A percentile compares a stretch with the other conserved stretches of the same genome.
Conservation (phyloP, 2,888 invertebrate genomes). For the Diloba caeruleocephala region DNA sequence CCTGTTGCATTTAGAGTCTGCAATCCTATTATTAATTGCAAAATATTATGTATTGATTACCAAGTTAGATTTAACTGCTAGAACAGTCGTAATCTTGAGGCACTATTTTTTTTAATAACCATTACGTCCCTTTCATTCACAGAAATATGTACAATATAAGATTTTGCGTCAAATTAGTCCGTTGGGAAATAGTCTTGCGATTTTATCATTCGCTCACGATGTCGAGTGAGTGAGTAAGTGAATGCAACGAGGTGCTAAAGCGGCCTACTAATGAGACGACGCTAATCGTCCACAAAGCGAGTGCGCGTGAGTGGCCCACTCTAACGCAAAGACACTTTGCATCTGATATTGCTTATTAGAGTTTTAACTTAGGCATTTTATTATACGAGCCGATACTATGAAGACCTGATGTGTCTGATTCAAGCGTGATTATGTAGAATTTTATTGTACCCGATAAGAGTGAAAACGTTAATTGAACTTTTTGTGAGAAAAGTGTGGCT, state of each 20-base stretch:
- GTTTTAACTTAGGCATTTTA: constrained; percentile 11
- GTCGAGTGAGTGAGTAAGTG: constrained; percentile 28
- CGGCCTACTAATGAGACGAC: constrained; percentile 63
- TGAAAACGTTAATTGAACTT: too few species aligned
- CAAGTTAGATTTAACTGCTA: too few species aligned
- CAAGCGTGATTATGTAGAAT: not conserved
- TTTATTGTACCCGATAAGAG: too few species aligned
- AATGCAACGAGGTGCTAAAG: constrained; percentile 47
- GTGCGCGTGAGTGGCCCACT: constrained; percentile 57
- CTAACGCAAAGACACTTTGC: constrained; percentile 42
- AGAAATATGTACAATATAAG: constrained; percentile 14
- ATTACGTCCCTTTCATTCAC: constrained; percentile 11
- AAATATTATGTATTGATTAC: too few species aligned
- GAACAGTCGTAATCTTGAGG: too few species aligned
- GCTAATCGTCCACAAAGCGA: constrained; percentile 74
- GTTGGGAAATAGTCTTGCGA: constrained; percentile 26
- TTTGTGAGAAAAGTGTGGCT: too few species aligned
- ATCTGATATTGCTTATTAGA: constrained; percentile 51
- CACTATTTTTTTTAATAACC: constrained; percentile 1
- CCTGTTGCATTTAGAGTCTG: too few species aligned
- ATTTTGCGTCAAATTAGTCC: constrained; percentile 8
- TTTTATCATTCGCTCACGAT: constrained; percentile 53
- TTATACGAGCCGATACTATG: too few species aligned
- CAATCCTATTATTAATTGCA: too few species aligned
- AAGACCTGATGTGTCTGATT: constrained; percentile 13